Evolutionary conservation across 2,888 invertebrate species (phyloP).

Genomic region (Noctuana brunneofusca): DNA sequence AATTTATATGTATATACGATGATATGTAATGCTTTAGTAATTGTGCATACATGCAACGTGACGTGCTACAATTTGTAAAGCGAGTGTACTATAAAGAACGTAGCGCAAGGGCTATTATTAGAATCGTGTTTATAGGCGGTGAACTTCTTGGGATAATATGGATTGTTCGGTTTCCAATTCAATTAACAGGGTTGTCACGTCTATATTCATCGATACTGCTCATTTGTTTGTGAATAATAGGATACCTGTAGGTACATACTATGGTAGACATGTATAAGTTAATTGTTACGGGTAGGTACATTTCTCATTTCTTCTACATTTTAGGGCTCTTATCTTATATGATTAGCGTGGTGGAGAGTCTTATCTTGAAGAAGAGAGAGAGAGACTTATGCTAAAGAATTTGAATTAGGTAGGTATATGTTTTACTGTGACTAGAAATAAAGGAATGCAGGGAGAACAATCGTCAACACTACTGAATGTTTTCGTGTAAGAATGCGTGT

Average conservation of each 20-base stretch:
- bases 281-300: too few species aligned
- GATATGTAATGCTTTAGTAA: constrained; percentile 62
- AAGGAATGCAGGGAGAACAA: constrained; percentile 38
- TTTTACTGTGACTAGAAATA: constrained; percentile 10
- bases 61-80: constrained; percentile 31
- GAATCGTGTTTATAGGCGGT: constrained; percentile 15
- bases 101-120: constrained; percentile 23
- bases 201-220: constrained; percentile 16
- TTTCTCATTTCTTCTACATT: too few species aligned
- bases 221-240: constrained; percentile 50
- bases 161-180: constrained; percentile 27
- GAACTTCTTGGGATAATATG: constrained; percentile 23
- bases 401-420: background rate
- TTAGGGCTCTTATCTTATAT: too few species aligned
- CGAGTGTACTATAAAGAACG: constrained; percentile 21
- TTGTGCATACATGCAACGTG: constrained; percentile 58
- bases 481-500: constrained; percentile 46
- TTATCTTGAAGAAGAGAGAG: too few species aligned
- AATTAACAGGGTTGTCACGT: constrained; percentile 22
- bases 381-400: too few species aligned
- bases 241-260: constrained; percentile 43
- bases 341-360: too few species aligned
- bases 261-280: too few species aligned
- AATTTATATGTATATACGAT: constrained; percentile 54
- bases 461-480: constrained; percentile 49